Conservation (phyloP, 2,888 invertebrate genomes). For the Abscondita cerata region DNA sequence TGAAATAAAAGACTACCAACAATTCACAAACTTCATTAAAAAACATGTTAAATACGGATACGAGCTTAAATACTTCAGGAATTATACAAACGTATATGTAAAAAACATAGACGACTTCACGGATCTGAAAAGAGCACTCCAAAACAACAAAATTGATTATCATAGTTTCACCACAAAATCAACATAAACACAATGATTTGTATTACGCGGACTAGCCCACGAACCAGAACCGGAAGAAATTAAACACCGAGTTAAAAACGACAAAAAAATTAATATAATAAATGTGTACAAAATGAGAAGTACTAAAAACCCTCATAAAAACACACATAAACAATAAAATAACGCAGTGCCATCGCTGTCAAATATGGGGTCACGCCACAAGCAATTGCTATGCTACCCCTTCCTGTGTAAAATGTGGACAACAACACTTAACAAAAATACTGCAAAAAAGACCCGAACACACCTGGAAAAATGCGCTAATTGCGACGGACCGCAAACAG, state of each 20-base stretch:
- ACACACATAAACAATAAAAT: slow-evolving; percentile 37
- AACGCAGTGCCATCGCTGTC: slow-evolving; percentile 44
- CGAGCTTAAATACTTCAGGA: too few relatives aligned
- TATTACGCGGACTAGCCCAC: not conserved
- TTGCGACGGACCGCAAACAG: slow-evolving; percentile 43
- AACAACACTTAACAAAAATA: slow-evolving; percentile 31
- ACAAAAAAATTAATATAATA: not conserved
- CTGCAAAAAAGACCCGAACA: too few relatives aligned
- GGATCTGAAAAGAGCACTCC: too few relatives aligned
- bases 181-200: not conserved
- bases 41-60: too few relatives aligned
- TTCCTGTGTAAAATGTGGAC: slow-evolving; percentile 43
- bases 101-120: too few relatives aligned
- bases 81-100: too few relatives aligned
- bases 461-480: slow-evolving; percentile 42
- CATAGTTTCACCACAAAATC: not conserved
- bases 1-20: too few relatives aligned
- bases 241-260: not conserved
- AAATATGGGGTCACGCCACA: slow-evolving; percentile 44
- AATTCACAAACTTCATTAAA: too few relatives aligned
- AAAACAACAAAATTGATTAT: not conserved
- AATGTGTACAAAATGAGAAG: not conserved
- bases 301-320: slow-evolving; percentile 28
- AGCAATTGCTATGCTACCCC: slow-evolving; percentile 39
- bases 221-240: not conserved